These are phyloP conservation scores for Euura saliciscinereae DNA, from an alignment of 1,140 invertebrate species.

Conservation along the genomic window DNA sequence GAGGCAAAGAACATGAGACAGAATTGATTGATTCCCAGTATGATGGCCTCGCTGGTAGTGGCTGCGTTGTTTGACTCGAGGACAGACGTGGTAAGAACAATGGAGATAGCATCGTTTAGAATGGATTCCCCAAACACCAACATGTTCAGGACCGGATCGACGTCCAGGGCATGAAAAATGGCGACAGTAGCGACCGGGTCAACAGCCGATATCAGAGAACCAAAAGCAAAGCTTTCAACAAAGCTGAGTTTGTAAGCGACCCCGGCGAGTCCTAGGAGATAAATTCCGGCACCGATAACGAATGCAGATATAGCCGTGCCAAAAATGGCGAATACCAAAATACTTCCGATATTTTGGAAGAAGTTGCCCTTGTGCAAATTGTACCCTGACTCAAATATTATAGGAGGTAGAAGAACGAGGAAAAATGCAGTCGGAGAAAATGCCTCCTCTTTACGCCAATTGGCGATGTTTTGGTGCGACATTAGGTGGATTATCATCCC, in stretches of 20 bases:
- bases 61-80: conserved; percentile 76
- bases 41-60: conserved; percentile 78
- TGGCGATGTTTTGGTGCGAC: conserved; percentile 87
- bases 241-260: conserved; percentile 91
- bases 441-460: conserved; percentile 95
- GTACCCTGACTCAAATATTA: conserved; percentile 98
- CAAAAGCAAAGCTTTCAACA: conserved; percentile 98
- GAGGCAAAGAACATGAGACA: conserved; percentile 99
- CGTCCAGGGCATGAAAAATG: conserved; percentile 96
- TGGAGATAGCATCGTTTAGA: conserved; percentile 97
- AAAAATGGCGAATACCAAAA: conserved; percentile 94
- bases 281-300: conserved; percentile 93
- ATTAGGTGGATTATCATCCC: conserved; percentile 90
- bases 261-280: conserved; percentile 87
- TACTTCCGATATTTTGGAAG: conserved; percentile 96
- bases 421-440: conserved; percentile 98
- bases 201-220: conserved; percentile 97
- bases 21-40: conserved; percentile 91
- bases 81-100: conserved; percentile 93
- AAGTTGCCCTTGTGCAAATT: conserved; percentile 99
- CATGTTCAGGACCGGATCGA: conserved; percentile 97
- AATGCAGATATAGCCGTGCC: conserved; percentile 96
- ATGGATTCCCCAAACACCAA: conserved; percentile 98
- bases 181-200: conserved; percentile 98
- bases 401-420: conserved; percentile 94